These are phyloP conservation scores for Ectemnius cavifrons DNA, from an alignment of 2,888 invertebrate species.

Conservation along the genomic window DNA sequence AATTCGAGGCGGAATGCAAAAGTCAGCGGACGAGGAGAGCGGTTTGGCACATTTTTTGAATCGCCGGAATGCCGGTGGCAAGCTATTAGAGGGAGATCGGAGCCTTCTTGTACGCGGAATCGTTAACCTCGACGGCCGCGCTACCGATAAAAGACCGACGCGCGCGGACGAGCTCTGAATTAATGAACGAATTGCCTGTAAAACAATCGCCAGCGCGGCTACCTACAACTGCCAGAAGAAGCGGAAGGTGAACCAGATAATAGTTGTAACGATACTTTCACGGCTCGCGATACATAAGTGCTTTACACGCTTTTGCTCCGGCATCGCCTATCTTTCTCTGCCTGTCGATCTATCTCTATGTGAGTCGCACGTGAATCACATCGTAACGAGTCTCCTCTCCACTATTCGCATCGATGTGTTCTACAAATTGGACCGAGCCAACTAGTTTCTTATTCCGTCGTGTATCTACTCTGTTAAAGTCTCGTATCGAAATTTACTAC, in stretches of 20 bases:
- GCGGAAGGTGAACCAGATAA: slow-evolving; percentile 30
- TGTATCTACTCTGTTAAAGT: background rate
- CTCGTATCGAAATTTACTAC: too few relatives aligned
- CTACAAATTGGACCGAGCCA: background rate
- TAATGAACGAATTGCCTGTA: slow-evolving; percentile 55
- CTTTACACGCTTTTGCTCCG: slow-evolving; percentile 6
- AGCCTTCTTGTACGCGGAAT: slow-evolving; percentile 58
- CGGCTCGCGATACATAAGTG: slow-evolving; percentile 7
- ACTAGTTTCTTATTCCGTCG: background rate
- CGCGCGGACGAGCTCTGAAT: slow-evolving; percentile 59
- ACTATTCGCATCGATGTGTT: background rate
- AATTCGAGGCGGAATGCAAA: slow-evolving; percentile 52
- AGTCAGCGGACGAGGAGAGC: slow-evolving; percentile 36
- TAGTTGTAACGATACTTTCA: slow-evolving; percentile 36
- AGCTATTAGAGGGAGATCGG: slow-evolving; percentile 63
- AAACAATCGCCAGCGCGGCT: slow-evolving; percentile 46
- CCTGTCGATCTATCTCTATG: background rate
- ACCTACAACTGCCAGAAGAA: slow-evolving; percentile 47
- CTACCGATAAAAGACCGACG: slow-evolving; percentile 53
- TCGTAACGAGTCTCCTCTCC: background rate
- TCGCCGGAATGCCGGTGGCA: slow-evolving; percentile 60
- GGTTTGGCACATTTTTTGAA: slow-evolving; percentile 62
- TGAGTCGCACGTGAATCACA: slow-evolving; percentile 1
- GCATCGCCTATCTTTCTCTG: background rate
- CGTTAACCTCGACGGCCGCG: slow-evolving; percentile 56